Conservation (phyloP, 2,113 vertebrate species). For the Apodemus sylvaticus region DNA sequence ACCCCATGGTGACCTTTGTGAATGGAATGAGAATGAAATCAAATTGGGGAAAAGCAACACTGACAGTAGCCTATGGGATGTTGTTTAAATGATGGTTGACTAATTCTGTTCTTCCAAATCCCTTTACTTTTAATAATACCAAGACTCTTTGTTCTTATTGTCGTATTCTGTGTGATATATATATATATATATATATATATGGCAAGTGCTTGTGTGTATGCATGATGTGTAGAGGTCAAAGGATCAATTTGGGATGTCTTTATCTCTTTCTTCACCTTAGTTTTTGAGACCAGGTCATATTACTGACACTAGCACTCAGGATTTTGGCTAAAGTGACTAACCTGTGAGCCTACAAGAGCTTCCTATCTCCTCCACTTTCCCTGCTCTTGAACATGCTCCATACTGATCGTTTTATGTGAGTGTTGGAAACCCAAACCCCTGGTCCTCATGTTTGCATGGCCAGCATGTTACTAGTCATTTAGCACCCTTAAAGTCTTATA, state of each 20-base stretch:
- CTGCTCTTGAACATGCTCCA: not conserved
- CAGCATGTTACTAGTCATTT: too few species aligned
- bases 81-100: not conserved
- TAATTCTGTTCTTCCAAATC: not conserved
- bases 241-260: not conserved
- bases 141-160: not conserved
- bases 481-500: not conserved
- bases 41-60: not conserved
- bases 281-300: too few species aligned
- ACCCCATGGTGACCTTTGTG: not conserved
- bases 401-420: not conserved
- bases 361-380: not conserved
- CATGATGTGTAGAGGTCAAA: not conserved
- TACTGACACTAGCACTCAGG: not conserved
- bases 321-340: not conserved
- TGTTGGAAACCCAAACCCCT: not conserved
- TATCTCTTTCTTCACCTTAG: not conserved
- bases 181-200: not conserved
- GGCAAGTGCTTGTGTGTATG: not conserved
- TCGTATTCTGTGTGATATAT: not conserved
- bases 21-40: slow-evolving; percentile 50
- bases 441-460: not conserved
- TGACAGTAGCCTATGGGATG: not conserved
- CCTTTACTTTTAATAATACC: not conserved
- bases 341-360: not conserved